A percentile compares a stretch with the other conserved stretches of the same genome.
Conservation (phyloP, 2,888 invertebrate species). For the Lepidochitona cinerea region DNA sequence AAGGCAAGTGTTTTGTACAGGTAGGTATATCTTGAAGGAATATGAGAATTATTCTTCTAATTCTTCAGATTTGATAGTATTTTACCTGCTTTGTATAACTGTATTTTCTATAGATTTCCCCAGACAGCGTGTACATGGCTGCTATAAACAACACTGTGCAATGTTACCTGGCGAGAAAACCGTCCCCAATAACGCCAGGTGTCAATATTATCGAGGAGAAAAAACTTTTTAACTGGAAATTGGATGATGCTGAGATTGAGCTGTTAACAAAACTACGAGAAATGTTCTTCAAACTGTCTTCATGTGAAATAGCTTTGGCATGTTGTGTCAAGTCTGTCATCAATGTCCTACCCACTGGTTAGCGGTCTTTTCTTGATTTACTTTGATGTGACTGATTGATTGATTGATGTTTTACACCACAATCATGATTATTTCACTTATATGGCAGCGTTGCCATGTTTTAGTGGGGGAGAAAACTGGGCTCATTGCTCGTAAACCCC, state of each 20-base stretch:
- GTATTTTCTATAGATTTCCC: slow-evolving; percentile 35
- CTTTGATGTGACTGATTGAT: too few species aligned
- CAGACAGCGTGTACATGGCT: slow-evolving; percentile 51
- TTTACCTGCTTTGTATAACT: too few species aligned
- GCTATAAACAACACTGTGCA: slow-evolving; percentile 55
- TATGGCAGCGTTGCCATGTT: too few species aligned
- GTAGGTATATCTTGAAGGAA: too few species aligned
- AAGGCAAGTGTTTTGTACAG: too few species aligned
- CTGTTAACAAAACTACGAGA: slow-evolving; percentile 40
- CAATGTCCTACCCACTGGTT: slow-evolving; percentile 54
- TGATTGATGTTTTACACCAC: too few species aligned
- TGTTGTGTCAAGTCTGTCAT: slow-evolving; percentile 57
- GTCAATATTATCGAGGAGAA: slow-evolving; percentile 30
- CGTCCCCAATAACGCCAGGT: neutral
- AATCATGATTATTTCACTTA: too few species aligned
- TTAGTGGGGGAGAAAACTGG: too few species aligned
- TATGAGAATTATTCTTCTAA: too few species aligned
- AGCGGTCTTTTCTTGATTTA: neutral
- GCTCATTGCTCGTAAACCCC: too few species aligned
- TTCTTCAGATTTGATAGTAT: too few species aligned
- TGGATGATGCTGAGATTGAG: slow-evolving; percentile 36
- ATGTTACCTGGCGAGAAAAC: neutral
- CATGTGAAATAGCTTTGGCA: slow-evolving; percentile 51
- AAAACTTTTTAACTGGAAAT: slow-evolving; percentile 53
- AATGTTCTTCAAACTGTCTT: slow-evolving; percentile 44